Base-by-base conservation (phyloP, 37 sponge, comb jelly and placozoan genomes). In the Tethya wilhelma region DNA sequence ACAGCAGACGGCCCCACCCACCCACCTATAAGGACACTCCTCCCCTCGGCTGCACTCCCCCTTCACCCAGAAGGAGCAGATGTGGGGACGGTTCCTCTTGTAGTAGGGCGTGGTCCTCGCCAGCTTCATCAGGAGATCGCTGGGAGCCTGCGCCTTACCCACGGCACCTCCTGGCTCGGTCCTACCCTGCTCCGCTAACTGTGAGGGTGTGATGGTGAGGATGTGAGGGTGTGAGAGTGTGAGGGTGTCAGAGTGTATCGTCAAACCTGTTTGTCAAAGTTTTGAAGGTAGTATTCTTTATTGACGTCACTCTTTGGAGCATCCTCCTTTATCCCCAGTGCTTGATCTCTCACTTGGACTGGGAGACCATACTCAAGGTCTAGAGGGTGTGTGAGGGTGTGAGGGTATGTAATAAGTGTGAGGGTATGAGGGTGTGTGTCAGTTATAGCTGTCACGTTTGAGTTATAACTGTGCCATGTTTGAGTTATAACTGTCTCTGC, bases 61-160 rank as follows among this genome's bases (percentile, higher is more conserved):
- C 78, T 96, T 97, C 29, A 94, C 95, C 98, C 99, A 98, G 84
- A 98, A 98, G 53, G 99, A 98, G 83, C 99, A 98, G 66, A 98
- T 91, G 83, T 98, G 99, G 0, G 99, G 96, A 77, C 93, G 44
- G 79, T 98, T 98, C 53, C 99, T 81, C 80, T 98, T 96, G 87
- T 98, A 98, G 87, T 98, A 98, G 0, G 99, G 99, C 9, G 93
- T 87, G 29, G 96, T 92, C 44, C 99, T 79, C 6, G 96, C 85
- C 29, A 98, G 68, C 83, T 89, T 93, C 85, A 97, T 79, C 30
- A 97, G 85, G 63, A 94, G 29, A 65, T 89, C 90, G 57, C 86
- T 94, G 5, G 95, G 93, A 4, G 98, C 82, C 67, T 84, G 83
- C 26, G 90, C 93, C 81, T 94, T 97, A 12, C 95, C 98, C 44